Evolutionary conservation across 1,140 invertebrate genomes (phyloP).

Genomic region (Thereuonema tuberculata): DNA sequence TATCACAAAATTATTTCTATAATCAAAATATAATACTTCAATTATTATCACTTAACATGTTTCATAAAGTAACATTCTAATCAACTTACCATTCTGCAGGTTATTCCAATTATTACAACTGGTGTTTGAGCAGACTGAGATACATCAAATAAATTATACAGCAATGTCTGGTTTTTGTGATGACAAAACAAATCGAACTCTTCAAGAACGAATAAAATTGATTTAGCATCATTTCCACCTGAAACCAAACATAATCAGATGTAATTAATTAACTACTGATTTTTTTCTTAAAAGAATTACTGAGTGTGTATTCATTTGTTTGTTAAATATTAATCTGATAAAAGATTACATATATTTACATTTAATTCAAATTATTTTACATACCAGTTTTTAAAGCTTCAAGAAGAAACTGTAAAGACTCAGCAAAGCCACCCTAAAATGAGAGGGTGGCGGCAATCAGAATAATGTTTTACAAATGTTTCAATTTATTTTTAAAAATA

Average conservation of each 20-base stretch:
- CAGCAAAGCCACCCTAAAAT: slow-evolving; percentile 38
- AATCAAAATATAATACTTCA: neutral
- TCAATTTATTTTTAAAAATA: no score
- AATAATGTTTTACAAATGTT: no score
- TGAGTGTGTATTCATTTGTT: no score
- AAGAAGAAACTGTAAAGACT: slow-evolving; percentile 74
- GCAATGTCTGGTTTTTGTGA: slow-evolving; percentile 76
- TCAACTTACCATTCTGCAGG: slow-evolving; percentile 38
- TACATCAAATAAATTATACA: slow-evolving; percentile 91
- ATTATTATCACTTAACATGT: neutral
- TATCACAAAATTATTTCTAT: no score
- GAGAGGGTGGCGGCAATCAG: no score
- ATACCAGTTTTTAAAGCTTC: slow-evolving; percentile 59
- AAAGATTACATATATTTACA: no score
- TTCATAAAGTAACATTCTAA: neutral
- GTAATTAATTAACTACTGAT: no score
- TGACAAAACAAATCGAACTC: slow-evolving; percentile 85
- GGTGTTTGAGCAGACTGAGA: slow-evolving; percentile 64
- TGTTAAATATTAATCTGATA: no score
- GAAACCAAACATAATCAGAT: no score
- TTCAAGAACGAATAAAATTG: slow-evolving; percentile 76
- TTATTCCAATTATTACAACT: slow-evolving; percentile 53
- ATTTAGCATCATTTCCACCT: slow-evolving; percentile 47
- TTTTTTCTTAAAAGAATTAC: no score
- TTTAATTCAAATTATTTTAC: no score